phyloP scores from a whole-genome alignment of 2,113 vertebrate genomes.

The Climacteris rufus region DNA sequence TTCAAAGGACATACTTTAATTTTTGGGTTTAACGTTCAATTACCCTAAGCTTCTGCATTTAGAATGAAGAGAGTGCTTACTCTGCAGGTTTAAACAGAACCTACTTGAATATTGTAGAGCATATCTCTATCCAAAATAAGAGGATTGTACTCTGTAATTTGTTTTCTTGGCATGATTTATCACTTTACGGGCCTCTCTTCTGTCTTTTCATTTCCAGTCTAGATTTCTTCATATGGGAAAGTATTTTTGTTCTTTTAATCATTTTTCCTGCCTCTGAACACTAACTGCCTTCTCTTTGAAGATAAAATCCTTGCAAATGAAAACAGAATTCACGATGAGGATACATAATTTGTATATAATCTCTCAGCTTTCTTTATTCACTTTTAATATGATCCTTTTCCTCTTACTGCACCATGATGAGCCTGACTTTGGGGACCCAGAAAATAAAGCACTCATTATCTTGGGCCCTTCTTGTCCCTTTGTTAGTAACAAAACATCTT shows the following conservation, averaged over 20 bases:
- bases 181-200: neutral
- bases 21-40: neutral
- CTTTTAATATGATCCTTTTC: neutral
- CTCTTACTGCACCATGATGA: neutral
- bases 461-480: neutral
- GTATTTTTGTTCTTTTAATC: neutral
- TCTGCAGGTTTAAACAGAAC: neutral
- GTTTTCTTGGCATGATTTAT: conserved; percentile 10
- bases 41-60: neutral
- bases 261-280: conserved; percentile 3
- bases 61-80: neutral
- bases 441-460: neutral
- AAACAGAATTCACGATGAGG: neutral
- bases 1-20: neutral
- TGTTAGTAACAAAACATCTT: neutral
- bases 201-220: neutral
- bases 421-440: neutral
- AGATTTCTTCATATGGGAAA: neutral
- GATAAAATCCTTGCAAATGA: conserved; percentile 18
- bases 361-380: neutral
- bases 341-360: neutral
- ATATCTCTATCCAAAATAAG: neutral
- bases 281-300: conserved; percentile 16
- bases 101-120: neutral
- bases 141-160: neutral